Conservation (phyloP, 2,797 vertebrate species). For the Cynopterus sphinx region DNA sequence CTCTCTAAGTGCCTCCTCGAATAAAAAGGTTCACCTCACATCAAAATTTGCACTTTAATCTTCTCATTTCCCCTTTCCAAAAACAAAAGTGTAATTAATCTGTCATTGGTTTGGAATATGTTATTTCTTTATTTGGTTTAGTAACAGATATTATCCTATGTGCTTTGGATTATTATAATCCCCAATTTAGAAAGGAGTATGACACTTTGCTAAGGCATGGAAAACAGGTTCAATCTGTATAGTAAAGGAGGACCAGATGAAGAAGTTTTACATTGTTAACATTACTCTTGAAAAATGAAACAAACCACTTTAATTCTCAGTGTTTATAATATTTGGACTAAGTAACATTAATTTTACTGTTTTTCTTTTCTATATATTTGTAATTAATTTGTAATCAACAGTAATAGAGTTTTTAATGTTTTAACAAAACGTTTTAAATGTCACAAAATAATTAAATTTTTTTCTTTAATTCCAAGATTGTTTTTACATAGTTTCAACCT, state of each 20-base stretch:
- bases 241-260: neutral
- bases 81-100: neutral
- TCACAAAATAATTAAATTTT: neutral
- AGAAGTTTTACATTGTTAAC: neutral
- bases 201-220: neutral
- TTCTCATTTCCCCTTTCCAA: neutral
- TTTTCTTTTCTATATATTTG: neutral
- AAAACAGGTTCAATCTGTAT: neutral
- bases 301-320: neutral
- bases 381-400: neutral
- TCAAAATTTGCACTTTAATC: neutral
- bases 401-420: neutral
- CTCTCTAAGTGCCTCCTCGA: neutral
- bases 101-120: neutral
- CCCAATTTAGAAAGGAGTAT: neutral
- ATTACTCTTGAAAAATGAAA: neutral
- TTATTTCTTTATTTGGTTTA: neutral
- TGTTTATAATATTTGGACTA: neutral
- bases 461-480: neutral
- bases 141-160: neutral
- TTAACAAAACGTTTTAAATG: neutral
- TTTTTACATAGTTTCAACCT: neutral
- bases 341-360: neutral
- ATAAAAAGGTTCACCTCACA: neutral
- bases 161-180: neutral